These are phyloP conservation scores for Drosophila vallismaia DNA, from an alignment of 2,888 invertebrate species.

Conservation along the genomic window DNA sequence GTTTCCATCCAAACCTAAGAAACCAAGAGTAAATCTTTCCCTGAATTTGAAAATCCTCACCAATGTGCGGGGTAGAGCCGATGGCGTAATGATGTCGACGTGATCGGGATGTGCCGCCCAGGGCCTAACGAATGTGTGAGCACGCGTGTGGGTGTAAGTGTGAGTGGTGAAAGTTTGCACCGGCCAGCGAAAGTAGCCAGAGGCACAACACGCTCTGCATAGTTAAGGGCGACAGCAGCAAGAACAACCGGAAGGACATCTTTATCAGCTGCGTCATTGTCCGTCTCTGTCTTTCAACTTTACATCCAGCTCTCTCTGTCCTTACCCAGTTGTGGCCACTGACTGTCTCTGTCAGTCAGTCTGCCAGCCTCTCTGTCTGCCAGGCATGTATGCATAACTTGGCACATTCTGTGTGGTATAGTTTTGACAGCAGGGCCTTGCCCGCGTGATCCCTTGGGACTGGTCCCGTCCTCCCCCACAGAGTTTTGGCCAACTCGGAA, in stretches of 20 bases:
- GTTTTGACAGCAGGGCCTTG: slow-evolving; percentile 69
- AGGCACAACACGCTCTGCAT: slow-evolving; percentile 61
- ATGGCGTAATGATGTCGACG: slow-evolving; percentile 79
- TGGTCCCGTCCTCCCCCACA: not conserved
- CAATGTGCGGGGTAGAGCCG: slow-evolving; percentile 11
- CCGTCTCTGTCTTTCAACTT: slow-evolving; percentile 41
- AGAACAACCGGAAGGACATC: slow-evolving; percentile 67
- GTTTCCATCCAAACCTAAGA: not conserved
- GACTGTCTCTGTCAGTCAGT: slow-evolving; percentile 7
- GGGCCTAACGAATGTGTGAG: slow-evolving; percentile 53
- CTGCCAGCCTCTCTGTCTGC: slow-evolving; percentile 6
- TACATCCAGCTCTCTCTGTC: not conserved
- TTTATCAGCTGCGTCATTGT: slow-evolving; percentile 61
- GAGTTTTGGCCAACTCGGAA: slow-evolving; percentile 3
- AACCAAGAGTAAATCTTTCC: not conserved
- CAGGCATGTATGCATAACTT: slow-evolving; percentile 64
- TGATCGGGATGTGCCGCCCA: slow-evolving; percentile 59
- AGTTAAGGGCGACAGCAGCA: slow-evolving; percentile 48
- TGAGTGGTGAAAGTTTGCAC: slow-evolving; percentile 66
- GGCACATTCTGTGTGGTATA: slow-evolving; percentile 71
- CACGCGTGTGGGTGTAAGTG: slow-evolving; percentile 14
- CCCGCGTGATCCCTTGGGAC: slow-evolving; percentile 35
- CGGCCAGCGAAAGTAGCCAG: slow-evolving; percentile 66
- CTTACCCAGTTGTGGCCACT: not conserved
- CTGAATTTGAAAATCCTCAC: not conserved